Base-by-base conservation (phyloP, 2,888 invertebrate genomes). In the Trisateles emortualis region DNA sequence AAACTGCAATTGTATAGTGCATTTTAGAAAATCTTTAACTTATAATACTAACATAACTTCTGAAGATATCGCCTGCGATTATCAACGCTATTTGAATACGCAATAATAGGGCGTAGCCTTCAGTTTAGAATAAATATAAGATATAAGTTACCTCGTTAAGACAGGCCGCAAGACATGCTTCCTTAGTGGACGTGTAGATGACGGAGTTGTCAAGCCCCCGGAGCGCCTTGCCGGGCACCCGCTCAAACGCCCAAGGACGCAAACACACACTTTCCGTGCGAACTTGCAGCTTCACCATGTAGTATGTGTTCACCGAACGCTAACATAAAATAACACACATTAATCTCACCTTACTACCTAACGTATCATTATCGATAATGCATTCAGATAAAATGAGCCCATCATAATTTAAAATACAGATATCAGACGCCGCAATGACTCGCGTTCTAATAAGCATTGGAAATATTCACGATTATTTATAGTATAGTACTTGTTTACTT, bases 101-200 rank as follows among this genome's bases (percentile, higher is more conserved):
- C 44, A 33, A 38, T 43, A 44, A 24, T 14, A 46, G 16, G 16
- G 10, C 32, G 17, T n/a, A 35, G 17, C 33, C 29, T 22, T 32
- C 40, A 14, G 51, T 50, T 58, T 50, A 60, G 49, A 42, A 55
- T 48, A 59, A 48, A 62, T 46, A 43, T 40, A 40, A 33, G 38
- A 50, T 40, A 54, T 51, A 59, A 26, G 4, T 39, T 90, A 96
- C 96, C 94, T 98, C 98, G 83, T 98, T 98, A 47, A 98, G 93
- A 84, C 98, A 98, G 33, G 98, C 97, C 19, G 98, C 97, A 22
- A 98, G 93, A 80, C 98, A 98, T 56, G 98, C 97, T 92, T 98
- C 98, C 87, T 98, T 98, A 52, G 98, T 98, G 41, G 98, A 97
- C 0, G 98, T 97, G 87, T 98, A 98, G 84, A 98, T 97, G 59